Conservation (phyloP, 1,140 invertebrate species). For the Hermatobates lingyangjiaoensis region DNA sequence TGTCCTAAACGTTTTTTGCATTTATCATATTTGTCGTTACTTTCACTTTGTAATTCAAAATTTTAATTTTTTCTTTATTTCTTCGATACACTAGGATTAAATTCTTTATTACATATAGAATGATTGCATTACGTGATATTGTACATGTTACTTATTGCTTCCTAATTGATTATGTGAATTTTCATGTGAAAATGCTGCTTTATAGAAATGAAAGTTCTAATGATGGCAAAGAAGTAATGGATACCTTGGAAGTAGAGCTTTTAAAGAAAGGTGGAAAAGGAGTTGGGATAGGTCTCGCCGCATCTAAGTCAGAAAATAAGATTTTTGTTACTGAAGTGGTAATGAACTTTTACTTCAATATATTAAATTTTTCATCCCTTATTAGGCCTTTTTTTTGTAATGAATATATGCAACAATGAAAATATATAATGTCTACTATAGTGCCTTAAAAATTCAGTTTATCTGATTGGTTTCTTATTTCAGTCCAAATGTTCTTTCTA, state of each 20-base stretch:
- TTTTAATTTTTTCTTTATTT: too few species aligned
- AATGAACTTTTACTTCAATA: slow-evolving; percentile 24
- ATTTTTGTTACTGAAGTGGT: slow-evolving; percentile 92
- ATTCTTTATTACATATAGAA: too few species aligned
- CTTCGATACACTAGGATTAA: too few species aligned
- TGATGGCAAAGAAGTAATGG: slow-evolving; percentile 42
- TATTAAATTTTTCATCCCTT: not conserved
- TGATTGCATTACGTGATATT: not conserved
- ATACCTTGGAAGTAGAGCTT: slow-evolving; percentile 75
- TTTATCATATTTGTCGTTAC: too few species aligned
- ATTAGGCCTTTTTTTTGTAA: not conserved
- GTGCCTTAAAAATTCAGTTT: not conserved
- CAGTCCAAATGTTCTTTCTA: not conserved
- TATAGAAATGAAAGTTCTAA: slow-evolving; percentile 52
- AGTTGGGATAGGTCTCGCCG: slow-evolving; percentile 75
- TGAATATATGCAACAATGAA: not conserved
- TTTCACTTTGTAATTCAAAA: too few species aligned
- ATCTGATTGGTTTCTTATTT: not conserved
- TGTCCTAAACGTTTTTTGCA: too few species aligned
- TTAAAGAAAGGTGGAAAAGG: slow-evolving; percentile 83
- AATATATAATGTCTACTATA: not conserved
- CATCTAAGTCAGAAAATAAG: slow-evolving; percentile 67
- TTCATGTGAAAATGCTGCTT: slow-evolving; percentile 71
- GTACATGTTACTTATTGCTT: not conserved
- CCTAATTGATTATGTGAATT: too few species aligned